These are phyloP conservation scores for Medauroidea extradentata DNA, from an alignment of 1,140 invertebrate genomes.

Conservation along the genomic window DNA sequence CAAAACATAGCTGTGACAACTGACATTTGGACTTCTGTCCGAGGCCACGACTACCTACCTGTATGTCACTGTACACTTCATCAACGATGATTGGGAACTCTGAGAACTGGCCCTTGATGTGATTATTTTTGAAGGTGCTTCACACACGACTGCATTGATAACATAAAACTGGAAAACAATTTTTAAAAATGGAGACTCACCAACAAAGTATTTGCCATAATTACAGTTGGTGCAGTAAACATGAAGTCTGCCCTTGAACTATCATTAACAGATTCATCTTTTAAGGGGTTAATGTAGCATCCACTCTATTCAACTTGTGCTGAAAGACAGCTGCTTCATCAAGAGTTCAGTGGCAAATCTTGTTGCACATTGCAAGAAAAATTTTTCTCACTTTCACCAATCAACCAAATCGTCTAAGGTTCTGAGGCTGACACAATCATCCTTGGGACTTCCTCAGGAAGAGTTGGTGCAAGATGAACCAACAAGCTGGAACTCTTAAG, in stretches of 20 bases:
- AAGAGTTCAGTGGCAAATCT: background rate
- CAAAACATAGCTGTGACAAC: background rate
- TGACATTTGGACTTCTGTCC: background rate
- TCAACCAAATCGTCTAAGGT: background rate
- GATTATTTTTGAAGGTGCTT: background rate
- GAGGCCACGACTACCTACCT: background rate
- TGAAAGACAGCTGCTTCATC: background rate
- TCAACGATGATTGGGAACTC: background rate
- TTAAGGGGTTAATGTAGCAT: background rate
- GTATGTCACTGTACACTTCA: background rate
- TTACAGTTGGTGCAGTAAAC: background rate
- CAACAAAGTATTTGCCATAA: background rate
- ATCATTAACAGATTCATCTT: background rate
- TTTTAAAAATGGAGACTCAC: background rate
- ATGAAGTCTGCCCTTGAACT: background rate
- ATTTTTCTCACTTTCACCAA: background rate
- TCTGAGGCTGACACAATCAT: background rate
- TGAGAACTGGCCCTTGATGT: background rate
- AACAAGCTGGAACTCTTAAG: background rate
- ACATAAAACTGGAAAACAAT: background rate
- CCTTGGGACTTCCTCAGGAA: background rate
- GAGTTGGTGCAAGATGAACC: slow-evolving; percentile 2
- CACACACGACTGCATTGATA: background rate
- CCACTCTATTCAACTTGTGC: background rate
- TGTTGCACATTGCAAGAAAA: background rate